These are phyloP conservation scores for Vulpes vulpes DNA, from an alignment of 2,113 vertebrate genomes.

Conservation along the genomic window DNA sequence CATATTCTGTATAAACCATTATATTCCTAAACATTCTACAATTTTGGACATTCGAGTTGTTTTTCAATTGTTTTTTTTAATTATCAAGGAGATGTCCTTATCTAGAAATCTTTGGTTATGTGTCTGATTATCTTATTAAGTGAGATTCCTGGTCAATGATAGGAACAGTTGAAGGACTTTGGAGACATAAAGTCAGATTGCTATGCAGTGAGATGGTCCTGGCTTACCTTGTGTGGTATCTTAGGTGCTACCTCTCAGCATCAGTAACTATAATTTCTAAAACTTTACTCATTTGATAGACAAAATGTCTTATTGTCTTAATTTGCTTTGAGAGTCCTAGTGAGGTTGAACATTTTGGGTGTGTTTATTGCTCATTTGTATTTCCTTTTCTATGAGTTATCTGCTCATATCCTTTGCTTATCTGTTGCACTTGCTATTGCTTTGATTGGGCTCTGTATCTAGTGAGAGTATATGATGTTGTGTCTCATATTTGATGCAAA, in stretches of 20 bases:
- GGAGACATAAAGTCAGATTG: neutral
- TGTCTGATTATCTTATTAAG: neutral
- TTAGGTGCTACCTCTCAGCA: neutral
- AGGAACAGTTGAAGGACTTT: neutral
- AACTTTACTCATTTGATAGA: neutral
- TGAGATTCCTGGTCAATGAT: neutral
- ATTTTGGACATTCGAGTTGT: neutral
- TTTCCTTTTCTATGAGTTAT: neutral
- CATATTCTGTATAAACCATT: neutral
- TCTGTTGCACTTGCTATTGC: neutral
- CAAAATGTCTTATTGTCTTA: neutral
- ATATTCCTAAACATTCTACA: constrained; percentile 8
- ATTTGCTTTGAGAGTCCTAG: neutral
- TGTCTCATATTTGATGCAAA: neutral
- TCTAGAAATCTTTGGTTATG: neutral
- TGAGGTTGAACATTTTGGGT: neutral
- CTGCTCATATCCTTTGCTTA: neutral
- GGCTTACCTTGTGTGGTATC: neutral
- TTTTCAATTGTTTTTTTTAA: neutral
- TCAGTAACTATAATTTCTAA: neutral
- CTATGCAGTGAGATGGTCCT: neutral
- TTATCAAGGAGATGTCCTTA: neutral
- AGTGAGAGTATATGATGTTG: neutral
- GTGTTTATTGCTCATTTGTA: neutral
- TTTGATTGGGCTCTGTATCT: neutral